Base-by-base conservation (phyloP, 2,113 vertebrate genomes). In the Leucopsar rothschildi region DNA sequence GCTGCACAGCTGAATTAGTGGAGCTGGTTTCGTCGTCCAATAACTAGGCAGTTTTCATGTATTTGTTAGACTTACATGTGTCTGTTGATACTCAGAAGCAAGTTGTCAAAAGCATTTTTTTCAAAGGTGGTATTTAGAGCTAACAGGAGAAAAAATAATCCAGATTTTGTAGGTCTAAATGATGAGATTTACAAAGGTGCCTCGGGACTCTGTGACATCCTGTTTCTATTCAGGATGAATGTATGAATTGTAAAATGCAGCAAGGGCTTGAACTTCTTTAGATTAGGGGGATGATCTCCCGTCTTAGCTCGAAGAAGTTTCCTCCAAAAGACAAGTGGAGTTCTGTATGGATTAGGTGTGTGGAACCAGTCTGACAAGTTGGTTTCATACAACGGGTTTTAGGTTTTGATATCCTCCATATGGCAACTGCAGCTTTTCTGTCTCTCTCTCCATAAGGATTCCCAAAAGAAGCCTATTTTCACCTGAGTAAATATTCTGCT, bases 401-500 rank as follows among this genome's bases (percentile, higher is more conserved):
- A 82, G 19, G n/a, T 87, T 92, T 94, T 69, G n/a, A 28, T 50
- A 70, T 71, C 59, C 35, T 91, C 75, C 65, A 92, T 45, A 81
- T 7, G 28, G 47, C 28, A 93, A 59, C 7, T 23, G 37, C 72
- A 86, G 72, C 44, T 95, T 44, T 64, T 85, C 24, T 71, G 25
- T 53, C 57, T 83, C 33, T 86, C 52, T 75, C 15, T 50, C 64
- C n/a, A 69, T 56, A 82, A 83, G 45, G 31, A 85, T 69, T 86
- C 78, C 73, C 57, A 24, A 78, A 89, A 89, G 86, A 42, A 93
- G 68, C 19, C 71, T 61, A 7, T 86, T 94, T 94, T 95, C 79
- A 92, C 86, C 69, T 88, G 60, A 88, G 63, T 92, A 94, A 96
- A 96, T 96, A 95, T 96, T 95, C 92, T 81, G 47, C 69, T 90